These are phyloP conservation scores for Parochlus steinenii DNA, from an alignment of 2,888 invertebrate genomes.

Conservation along the genomic window DNA sequence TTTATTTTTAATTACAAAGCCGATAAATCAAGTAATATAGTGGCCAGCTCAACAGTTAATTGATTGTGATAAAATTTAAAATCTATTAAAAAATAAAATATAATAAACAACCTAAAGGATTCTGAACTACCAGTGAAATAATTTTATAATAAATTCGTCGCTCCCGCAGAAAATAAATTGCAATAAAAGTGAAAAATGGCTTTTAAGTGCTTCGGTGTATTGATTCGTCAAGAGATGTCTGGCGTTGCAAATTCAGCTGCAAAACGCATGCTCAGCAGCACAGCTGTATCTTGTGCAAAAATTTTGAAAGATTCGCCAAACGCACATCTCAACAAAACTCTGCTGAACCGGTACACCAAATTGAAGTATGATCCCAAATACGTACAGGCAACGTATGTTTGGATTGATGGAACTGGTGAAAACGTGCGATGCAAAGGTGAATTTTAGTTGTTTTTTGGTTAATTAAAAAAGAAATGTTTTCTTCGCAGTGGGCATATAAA, in stretches of 20 bases:
- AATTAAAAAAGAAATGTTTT: too few species aligned
- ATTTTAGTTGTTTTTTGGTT: too few species aligned
- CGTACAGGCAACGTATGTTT: slow-evolving; percentile 48
- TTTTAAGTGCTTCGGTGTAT: slow-evolving; percentile 11
- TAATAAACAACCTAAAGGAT: too few species aligned
- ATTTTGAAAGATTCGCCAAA: slow-evolving; percentile 49
- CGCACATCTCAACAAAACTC: slow-evolving; percentile 56
- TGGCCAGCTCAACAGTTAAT: too few species aligned
- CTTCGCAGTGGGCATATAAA: too few species aligned
- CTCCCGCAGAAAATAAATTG: not conserved
- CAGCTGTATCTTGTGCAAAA: slow-evolving; percentile 12
- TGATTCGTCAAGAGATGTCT: slow-evolving; percentile 6
- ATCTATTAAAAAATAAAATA: too few species aligned
- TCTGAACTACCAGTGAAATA: too few species aligned
- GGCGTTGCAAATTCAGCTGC: slow-evolving; percentile 1
- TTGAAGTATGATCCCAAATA: slow-evolving; percentile 38
- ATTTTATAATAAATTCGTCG: too few species aligned
- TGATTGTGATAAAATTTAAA: too few species aligned
- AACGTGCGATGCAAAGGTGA: slow-evolving; percentile 49
- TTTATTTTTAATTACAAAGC: too few species aligned
- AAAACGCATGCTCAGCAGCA: slow-evolving; percentile 16
- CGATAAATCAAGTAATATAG: too few species aligned
- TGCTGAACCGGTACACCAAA: slow-evolving; percentile 52
- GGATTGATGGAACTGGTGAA: slow-evolving; percentile 62
- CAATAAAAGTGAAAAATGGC: slow-evolving; percentile 12